These are phyloP conservation scores for Lottia gigantea DNA, from an alignment of 2,888 invertebrate genomes.

Conservation along the genomic window DNA sequence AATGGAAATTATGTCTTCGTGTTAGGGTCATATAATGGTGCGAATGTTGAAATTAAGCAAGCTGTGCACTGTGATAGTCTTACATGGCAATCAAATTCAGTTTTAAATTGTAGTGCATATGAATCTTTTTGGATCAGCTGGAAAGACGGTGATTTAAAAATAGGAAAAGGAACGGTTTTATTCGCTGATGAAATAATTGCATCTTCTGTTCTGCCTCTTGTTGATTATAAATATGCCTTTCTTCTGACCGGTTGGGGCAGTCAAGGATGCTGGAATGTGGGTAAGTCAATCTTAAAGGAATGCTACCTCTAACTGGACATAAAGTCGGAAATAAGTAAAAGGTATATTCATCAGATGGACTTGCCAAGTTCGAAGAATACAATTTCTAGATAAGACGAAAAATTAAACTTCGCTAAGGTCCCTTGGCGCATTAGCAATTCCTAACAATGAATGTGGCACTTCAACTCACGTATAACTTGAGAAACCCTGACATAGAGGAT, in stretches of 20 bases:
- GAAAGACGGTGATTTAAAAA: neutral
- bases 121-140: neutral
- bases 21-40: neutral
- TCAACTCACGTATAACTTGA: too few relatives aligned
- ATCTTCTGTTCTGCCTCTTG: neutral
- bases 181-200: neutral
- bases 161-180: neutral
- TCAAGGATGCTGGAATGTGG: neutral
- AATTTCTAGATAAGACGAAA: too few relatives aligned
- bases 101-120: neutral
- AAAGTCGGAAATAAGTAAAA: too few relatives aligned
- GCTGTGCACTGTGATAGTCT: neutral
- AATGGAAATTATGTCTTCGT: slow-evolving; percentile 7
- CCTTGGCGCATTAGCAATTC: too few relatives aligned
- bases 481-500: too few relatives aligned
- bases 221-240: neutral
- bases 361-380: too few relatives aligned
- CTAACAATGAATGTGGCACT: too few relatives aligned
- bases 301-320: too few relatives aligned
- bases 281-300: neutral
- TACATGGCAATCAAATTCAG: neutral
- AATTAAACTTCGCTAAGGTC: too few relatives aligned
- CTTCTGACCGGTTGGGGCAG: neutral
- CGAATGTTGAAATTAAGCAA: neutral
- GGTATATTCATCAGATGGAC: too few relatives aligned